phyloP scores from a whole-genome alignment of 92 coral and sea anemone genomes.

The Zoanthus sansibaricus region DNA sequence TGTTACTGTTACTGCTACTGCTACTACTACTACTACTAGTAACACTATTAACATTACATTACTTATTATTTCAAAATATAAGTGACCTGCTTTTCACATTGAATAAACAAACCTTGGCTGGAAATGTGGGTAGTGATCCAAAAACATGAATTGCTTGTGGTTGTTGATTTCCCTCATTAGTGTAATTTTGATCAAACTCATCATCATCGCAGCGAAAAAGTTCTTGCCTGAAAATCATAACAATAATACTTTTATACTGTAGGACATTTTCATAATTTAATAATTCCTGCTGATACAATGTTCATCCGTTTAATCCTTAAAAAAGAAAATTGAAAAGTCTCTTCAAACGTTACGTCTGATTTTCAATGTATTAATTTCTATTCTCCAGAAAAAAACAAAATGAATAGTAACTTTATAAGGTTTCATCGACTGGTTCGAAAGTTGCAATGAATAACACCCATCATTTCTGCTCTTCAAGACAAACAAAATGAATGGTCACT shows the following conservation, averaged over 20 bases:
- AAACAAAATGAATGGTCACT: too few species aligned
- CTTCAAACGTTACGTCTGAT: too few species aligned
- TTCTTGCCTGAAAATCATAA: slow-evolving; percentile 58
- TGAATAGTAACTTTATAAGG: not conserved
- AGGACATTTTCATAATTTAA: too few species aligned
- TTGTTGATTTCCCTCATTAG: slow-evolving; percentile 18
- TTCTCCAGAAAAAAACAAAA: too few species aligned
- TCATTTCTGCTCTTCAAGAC: not conserved
- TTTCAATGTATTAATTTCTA: too few species aligned
- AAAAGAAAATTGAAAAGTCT: too few species aligned
- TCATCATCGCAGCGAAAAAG: slow-evolving; percentile 81
- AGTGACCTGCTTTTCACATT: not conserved
- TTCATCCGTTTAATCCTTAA: too few species aligned
- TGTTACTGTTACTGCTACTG: too few species aligned
- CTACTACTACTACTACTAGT: too few species aligned
- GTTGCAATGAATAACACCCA: not conserved
- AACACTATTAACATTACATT: too few species aligned
- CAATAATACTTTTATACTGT: not conserved
- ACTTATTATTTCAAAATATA: not conserved
- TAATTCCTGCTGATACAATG: too few species aligned
- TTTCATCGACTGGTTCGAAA: not conserved
- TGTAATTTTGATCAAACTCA: slow-evolving; percentile 29
- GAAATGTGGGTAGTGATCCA: slow-evolving; percentile 16
- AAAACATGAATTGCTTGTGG: not conserved
- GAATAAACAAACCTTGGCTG: slow-evolving; percentile 10